Evolutionary conservation across 2,888 invertebrate genomes (phyloP).

Genomic region (Embidobia sp.): DNA sequence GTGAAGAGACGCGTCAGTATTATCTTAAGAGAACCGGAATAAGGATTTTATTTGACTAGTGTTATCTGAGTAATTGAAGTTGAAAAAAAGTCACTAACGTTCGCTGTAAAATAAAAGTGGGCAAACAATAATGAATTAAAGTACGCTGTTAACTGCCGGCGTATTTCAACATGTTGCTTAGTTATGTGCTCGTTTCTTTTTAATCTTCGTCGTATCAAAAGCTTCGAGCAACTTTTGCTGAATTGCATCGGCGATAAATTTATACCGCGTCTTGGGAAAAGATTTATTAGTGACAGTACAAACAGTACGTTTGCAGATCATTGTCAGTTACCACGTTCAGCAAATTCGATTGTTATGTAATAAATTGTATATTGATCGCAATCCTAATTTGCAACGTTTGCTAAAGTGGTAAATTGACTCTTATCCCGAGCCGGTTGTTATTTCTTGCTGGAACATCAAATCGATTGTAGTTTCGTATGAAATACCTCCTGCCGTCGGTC

Average conservation of each 20-base stretch:
- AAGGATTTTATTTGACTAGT: constrained; percentile 47
- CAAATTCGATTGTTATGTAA: constrained; percentile 12
- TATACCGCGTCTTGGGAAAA: no score
- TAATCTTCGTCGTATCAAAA: constrained; percentile 6
- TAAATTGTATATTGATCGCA: constrained; percentile 11
- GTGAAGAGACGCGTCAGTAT: constrained; percentile 49
- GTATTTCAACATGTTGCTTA: constrained; percentile 7
- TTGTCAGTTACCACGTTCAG: no score
- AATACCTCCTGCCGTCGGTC: constrained; percentile 36
- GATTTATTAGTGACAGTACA: no score
- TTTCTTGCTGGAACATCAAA: constrained; percentile 28
- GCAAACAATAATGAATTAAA: constrained; percentile 37
- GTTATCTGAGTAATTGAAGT: constrained; percentile 45
- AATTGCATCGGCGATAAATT: background rate
- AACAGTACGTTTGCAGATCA: no score
- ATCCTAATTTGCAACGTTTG: constrained; percentile 5
- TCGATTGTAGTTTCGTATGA: constrained; percentile 45
- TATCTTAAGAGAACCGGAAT: constrained; percentile 39
- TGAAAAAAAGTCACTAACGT: constrained; percentile 38
- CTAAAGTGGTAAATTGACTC: constrained; percentile 54
- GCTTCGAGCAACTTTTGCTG: background rate
- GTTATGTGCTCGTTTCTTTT: constrained; percentile 18
- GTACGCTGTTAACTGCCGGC: constrained; percentile 16
- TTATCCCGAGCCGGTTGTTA: constrained; percentile 56
- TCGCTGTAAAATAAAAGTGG: constrained; percentile 3